Conservation (phyloP, 2,113 vertebrate genomes). For the Carassius auratus region DNA sequence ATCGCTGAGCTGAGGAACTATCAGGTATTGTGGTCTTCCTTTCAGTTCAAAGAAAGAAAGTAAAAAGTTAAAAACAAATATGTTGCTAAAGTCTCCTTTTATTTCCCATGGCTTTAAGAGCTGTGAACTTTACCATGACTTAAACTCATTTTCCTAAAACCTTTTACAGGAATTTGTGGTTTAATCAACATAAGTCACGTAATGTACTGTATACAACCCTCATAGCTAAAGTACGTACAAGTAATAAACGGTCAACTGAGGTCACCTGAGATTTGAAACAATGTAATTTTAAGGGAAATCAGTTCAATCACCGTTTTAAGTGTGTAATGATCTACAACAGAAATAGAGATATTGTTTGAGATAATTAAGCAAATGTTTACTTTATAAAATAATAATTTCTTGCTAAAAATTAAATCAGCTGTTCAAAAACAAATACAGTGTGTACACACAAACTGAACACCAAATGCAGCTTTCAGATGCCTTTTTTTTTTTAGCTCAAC, state of each 20-base stretch:
- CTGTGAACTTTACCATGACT: not conserved
- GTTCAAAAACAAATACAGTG: too few relatives aligned
- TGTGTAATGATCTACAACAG: not conserved
- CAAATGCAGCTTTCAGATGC: too few relatives aligned
- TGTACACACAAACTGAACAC: too few relatives aligned
- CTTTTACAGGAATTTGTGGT: not conserved
- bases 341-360: not conserved
- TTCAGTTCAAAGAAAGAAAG: not conserved
- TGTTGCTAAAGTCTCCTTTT: not conserved
- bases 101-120: conserved; percentile 5
- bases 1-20: conserved; percentile 97
- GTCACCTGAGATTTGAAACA: not conserved
- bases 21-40: conserved; percentile 78
- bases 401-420: too few relatives aligned
- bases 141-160: not conserved
- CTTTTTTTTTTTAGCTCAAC: too few relatives aligned
- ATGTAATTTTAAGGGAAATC: not conserved
- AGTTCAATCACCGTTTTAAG: not conserved
- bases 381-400: too few relatives aligned
- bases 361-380: not conserved
- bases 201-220: not conserved
- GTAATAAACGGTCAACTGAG: not conserved
- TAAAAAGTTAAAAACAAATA: not conserved
- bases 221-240: not conserved
- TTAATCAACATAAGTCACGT: not conserved